These are phyloP conservation scores for Tachyglossus aculeatus DNA, from an alignment of 2,797 vertebrate species.

Conservation along the genomic window DNA sequence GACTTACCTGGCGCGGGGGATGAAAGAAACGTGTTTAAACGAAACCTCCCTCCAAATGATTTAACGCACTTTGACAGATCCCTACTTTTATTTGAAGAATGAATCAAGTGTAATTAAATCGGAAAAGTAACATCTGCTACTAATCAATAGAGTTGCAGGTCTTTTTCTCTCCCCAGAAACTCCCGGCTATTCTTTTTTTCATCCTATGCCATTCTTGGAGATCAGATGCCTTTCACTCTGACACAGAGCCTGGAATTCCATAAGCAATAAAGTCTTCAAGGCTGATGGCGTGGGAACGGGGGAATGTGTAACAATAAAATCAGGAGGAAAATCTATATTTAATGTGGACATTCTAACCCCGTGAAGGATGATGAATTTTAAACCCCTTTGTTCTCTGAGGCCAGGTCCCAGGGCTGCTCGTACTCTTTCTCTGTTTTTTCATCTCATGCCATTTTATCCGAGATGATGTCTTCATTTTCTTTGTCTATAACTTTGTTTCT, in stretches of 20 bases:
- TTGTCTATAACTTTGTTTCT: slow-evolving; percentile 70
- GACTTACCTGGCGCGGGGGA: slow-evolving; percentile 30
- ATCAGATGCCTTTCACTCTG: slow-evolving; percentile 75
- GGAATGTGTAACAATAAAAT: slow-evolving; percentile 79
- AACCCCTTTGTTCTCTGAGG: slow-evolving; percentile 65
- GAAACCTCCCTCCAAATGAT: slow-evolving; percentile 64
- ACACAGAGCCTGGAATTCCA: slow-evolving; percentile 72
- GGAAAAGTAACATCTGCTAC: slow-evolving; percentile 75
- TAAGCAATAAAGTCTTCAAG: slow-evolving; percentile 73
- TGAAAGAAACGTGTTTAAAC: slow-evolving; percentile 61
- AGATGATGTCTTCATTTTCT: slow-evolving; percentile 64
- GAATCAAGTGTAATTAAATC: slow-evolving; percentile 76
- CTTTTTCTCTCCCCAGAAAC: slow-evolving; percentile 69
- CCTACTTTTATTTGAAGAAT: slow-evolving; percentile 71
- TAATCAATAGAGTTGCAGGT: slow-evolving; percentile 64
- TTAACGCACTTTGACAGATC: slow-evolving; percentile 73
- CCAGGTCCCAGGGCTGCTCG: slow-evolving; percentile 50
- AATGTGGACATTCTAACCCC: slow-evolving; percentile 64
- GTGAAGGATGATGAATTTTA: slow-evolving; percentile 64
- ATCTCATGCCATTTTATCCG: slow-evolving; percentile 65
- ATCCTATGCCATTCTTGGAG: slow-evolving; percentile 73
- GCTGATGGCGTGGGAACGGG: slow-evolving; percentile 70
- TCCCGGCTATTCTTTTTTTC: slow-evolving; percentile 54
- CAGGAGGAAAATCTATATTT: slow-evolving; percentile 72
- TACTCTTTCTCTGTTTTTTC: slow-evolving; percentile 40